phyloP scores from a whole-genome alignment of 2,888 invertebrate species.

The Ptychoptera albimana region DNA sequence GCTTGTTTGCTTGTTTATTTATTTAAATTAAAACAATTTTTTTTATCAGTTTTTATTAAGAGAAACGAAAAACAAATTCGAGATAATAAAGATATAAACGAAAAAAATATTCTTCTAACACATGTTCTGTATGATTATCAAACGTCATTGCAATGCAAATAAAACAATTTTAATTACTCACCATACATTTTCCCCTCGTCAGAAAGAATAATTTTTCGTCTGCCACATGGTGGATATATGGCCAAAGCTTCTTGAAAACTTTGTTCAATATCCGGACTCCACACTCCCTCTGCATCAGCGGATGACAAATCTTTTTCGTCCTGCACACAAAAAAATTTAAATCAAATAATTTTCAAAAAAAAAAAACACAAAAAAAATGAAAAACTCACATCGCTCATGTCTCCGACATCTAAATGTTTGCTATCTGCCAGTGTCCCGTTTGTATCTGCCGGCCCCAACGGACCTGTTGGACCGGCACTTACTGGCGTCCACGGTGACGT shows the following conservation, averaged over 20 bases:
- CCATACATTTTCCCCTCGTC: slow-evolving; percentile 99
- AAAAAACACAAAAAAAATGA: no score
- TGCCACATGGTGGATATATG: slow-evolving; percentile 98
- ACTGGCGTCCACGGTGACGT: slow-evolving; percentile 93
- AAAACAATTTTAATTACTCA: no score
- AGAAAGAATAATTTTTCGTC: slow-evolving; percentile 97
- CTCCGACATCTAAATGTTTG: slow-evolving; percentile 84
- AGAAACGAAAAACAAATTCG: no score
- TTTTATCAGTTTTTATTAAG: no score
- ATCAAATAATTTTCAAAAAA: slow-evolving; percentile 1
- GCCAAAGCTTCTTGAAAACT: slow-evolving; percentile 99
- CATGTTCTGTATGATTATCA: no score
- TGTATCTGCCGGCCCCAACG: slow-evolving; percentile 60
- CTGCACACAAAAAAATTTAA: slow-evolving; percentile 25
- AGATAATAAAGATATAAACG: no score
- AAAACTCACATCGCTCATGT: slow-evolving; percentile 52
- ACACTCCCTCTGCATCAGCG: slow-evolving; percentile 98
- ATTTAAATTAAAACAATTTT: no score
- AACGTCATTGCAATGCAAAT: no score
- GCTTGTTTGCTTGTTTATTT: no score
- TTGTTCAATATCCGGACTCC: slow-evolving; percentile 99
- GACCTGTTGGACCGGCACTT: slow-evolving; percentile 50
- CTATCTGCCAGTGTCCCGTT: slow-evolving; percentile 84
- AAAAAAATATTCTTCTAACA: no score
- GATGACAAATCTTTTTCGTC: slow-evolving; percentile 84